phyloP scores from a whole-genome alignment of 2,888 invertebrate species.

The Agonum fuliginosum region DNA sequence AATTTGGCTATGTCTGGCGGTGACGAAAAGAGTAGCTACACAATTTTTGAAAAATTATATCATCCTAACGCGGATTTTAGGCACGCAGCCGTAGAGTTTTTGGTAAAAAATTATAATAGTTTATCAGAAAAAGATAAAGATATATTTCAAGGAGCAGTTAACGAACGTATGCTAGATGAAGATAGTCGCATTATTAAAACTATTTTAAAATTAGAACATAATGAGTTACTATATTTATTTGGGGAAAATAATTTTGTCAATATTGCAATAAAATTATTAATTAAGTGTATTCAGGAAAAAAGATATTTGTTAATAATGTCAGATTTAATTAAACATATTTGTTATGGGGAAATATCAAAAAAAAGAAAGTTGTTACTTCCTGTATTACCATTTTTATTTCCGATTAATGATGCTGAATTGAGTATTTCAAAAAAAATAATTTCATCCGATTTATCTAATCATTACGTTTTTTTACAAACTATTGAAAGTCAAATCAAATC shows the following conservation, averaged over 20 bases:
- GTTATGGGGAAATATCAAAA: slow-evolving; percentile 72
- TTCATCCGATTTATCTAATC: slow-evolving; percentile 71
- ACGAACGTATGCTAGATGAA: slow-evolving; percentile 82
- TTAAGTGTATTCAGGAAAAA: slow-evolving; percentile 70
- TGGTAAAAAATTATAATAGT: slow-evolving; percentile 75
- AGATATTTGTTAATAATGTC: slow-evolving; percentile 72
- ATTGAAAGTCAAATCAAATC: slow-evolving; percentile 52
- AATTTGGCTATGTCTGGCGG: slow-evolving; percentile 8
- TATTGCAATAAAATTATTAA: slow-evolving; percentile 74
- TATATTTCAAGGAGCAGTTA: slow-evolving; percentile 79
- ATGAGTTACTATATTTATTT: slow-evolving; percentile 71
- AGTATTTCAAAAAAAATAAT: slow-evolving; percentile 72
- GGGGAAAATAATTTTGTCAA: slow-evolving; percentile 73
- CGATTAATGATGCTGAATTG: slow-evolving; percentile 72
- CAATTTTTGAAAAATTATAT: slow-evolving; percentile 79
- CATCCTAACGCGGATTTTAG: slow-evolving; percentile 82
- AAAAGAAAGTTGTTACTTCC: slow-evolving; percentile 77
- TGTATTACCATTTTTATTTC: slow-evolving; percentile 79
- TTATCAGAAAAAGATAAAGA: slow-evolving; percentile 75
- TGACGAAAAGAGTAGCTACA: slow-evolving; percentile 65
- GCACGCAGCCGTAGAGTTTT: slow-evolving; percentile 79
- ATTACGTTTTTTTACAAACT: slow-evolving; percentile 64
- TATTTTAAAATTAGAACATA: slow-evolving; percentile 73
- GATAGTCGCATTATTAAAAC: slow-evolving; percentile 78
- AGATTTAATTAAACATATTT: slow-evolving; percentile 73